Evolutionary conservation across 2,797 vertebrate species (phyloP).

Genomic region (Microctenopoma stevenorrisi): DNA sequence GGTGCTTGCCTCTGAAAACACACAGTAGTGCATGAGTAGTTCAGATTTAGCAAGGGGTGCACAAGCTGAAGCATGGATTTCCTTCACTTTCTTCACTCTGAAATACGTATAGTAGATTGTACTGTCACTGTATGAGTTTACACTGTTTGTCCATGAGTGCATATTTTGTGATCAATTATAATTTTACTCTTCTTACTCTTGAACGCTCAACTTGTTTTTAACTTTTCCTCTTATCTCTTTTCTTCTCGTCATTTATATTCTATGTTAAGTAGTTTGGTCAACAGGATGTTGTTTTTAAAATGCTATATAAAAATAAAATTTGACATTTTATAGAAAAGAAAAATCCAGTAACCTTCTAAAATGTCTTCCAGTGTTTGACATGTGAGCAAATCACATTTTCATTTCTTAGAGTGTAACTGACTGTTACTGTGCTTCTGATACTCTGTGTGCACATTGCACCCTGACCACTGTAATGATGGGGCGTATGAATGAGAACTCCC

Average conservation of each 20-base stretch:
- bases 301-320: no score
- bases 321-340: not conserved
- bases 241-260: no score
- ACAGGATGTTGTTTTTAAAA: no score
- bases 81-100: not conserved
- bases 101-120: constrained; percentile 9
- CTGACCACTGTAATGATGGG: not conserved
- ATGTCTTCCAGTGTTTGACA: not conserved
- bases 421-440: not conserved
- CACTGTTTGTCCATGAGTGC: constrained; percentile 6
- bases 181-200: no score
- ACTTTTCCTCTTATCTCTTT: no score
- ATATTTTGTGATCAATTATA: not conserved
- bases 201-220: no score
- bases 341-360: not conserved
- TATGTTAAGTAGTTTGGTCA: no score
- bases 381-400: not conserved
- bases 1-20: constrained; percentile 52
- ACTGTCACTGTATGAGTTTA: constrained; percentile 21
- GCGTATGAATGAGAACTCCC: not conserved
- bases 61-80: constrained; percentile 53
- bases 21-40: constrained; percentile 45
- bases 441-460: not conserved
- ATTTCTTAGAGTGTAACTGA: constrained; percentile 4
- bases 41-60: constrained; percentile 61